phyloP scores from a whole-genome alignment of 2,888 invertebrate genomes.

The Caenorhabditis becei region DNA sequence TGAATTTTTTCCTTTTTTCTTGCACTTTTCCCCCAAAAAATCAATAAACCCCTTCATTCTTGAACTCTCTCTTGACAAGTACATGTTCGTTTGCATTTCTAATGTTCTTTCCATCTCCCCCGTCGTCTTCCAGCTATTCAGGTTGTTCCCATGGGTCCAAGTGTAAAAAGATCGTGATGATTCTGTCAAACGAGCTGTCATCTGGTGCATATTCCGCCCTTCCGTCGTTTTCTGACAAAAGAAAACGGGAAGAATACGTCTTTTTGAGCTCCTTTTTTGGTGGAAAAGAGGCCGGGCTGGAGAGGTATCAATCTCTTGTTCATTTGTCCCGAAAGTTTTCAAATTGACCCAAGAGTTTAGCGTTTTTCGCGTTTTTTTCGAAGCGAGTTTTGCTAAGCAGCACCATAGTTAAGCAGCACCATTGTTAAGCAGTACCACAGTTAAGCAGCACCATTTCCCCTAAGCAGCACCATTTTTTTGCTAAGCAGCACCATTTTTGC shows the following conservation, averaged over 20 bases:
- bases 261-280: neutral
- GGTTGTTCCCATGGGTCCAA: constrained; percentile 22
- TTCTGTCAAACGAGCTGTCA: constrained; percentile 62
- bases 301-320: neutral
- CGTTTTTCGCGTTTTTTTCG: neutral
- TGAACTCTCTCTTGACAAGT: neutral
- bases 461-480: too few species aligned
- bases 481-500: too few species aligned
- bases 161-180: constrained; percentile 59
- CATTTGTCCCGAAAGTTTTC: neutral
- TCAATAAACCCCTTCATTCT: neutral
- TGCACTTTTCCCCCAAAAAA: neutral
- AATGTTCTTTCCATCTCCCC: neutral
- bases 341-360: neutral
- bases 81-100: constrained; percentile 3
- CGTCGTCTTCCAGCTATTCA: neutral
- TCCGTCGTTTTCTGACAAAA: neutral
- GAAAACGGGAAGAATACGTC: neutral
- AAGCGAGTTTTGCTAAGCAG: too few species aligned
- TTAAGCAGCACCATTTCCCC: too few species aligned
- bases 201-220: constrained; percentile 26
- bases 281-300: neutral
- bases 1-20: too few species aligned
- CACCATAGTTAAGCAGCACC: too few species aligned
- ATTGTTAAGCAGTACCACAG: too few species aligned